A percentile compares a stretch with the other conserved stretches of the same genome.
phyloP scores from a whole-genome alignment of 2,113 vertebrate genomes.

The Leucopsar rothschildi region DNA sequence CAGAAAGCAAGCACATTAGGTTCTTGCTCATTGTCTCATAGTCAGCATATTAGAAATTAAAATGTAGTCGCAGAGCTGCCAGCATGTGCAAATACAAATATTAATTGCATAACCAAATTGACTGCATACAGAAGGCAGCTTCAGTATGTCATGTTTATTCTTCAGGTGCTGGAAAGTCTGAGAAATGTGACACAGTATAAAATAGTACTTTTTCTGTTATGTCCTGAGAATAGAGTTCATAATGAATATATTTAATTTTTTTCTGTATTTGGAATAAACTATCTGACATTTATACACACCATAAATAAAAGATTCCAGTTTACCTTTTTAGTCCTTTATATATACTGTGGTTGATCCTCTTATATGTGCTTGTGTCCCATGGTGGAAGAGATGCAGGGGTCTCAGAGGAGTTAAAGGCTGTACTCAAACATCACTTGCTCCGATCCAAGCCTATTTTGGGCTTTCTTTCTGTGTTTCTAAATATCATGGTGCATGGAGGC shows the following conservation, averaged over 20 bases:
- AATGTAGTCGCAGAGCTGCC: neutral
- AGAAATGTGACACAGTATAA: neutral
- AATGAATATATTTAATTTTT: neutral
- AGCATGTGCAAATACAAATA: neutral
- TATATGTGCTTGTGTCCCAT: neutral
- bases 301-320: neutral
- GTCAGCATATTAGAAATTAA: constrained; percentile 14
- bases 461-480: neutral
- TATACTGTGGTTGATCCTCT: neutral
- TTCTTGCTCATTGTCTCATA: neutral
- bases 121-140: neutral
- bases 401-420: neutral
- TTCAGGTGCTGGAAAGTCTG: neutral
- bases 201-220: neutral
- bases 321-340: neutral
- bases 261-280: neutral
- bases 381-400: neutral
- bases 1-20: neutral
- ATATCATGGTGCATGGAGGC: neutral
- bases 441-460: neutral
- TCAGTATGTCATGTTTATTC: neutral
- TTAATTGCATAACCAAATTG: neutral
- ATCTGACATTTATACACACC: neutral
- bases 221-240: neutral
- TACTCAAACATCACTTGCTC: neutral